Base-by-base conservation (phyloP, 2,888 invertebrate species). In the Melinopterus prodromus region DNA sequence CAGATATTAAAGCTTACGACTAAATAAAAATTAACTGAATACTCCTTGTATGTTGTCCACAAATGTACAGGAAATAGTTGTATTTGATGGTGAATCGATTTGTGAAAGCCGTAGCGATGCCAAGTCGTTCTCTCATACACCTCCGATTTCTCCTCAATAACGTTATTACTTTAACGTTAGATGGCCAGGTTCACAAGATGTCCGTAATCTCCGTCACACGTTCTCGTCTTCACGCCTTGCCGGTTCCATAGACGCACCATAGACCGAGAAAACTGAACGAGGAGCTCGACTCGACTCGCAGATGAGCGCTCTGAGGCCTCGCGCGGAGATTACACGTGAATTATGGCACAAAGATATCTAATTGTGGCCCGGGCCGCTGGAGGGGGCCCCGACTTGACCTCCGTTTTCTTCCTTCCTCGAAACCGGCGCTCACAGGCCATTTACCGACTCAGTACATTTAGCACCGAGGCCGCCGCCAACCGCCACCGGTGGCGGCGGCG, bases 261-360 rank as follows among this genome's bases (percentile, higher is more conserved):
- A 53, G 53, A 53, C 53, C 53, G 53, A 53, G 53, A 53, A 53
- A 53, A 53, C 53, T 53, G 53, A 53, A 53, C 53, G 7, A 12
- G 53, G 53, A 53, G 53, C 53, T 53, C 53, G 53, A 53, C 53
- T 53, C 7, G 85, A 84, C 84, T 85, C 87, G 88, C 87, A 87
- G 87, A 88, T 88, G 88, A 88, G 88, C 88, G 87, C 88, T 88
- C 87, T 85, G 87, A 89, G 88, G 87, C 88, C 88, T 88, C 36
- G 88, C 88, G 53, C 53, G 88, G 89, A 92, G 91, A 90, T 91
- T 92, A 91, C 91, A 90, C 91, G 90, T 92, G 92, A 92, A 92
- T 90, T 90, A 90, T 90, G 89, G 90, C 89, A 88, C 89, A 89
- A 90, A 90, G 90, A 90, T 90, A 90, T 90, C 90, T 90, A 90